Evolutionary conservation across 2,888 invertebrate genomes (phyloP).

Genomic region (Dioctria linearis): DNA sequence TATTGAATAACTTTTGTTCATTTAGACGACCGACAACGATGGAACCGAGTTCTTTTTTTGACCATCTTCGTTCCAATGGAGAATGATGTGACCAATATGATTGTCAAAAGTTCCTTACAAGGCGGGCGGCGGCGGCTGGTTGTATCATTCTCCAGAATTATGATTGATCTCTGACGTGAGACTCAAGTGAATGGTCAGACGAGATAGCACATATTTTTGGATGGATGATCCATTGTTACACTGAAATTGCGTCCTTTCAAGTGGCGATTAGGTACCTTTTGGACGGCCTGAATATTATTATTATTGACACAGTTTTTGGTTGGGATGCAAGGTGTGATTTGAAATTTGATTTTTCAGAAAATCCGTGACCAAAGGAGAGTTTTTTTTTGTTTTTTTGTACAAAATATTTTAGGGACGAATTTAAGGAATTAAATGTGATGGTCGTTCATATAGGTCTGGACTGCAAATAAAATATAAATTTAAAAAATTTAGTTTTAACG

Average conservation of each 20-base stretch:
- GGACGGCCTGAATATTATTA: not conserved
- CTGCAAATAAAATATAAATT: no score
- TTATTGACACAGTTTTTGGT: constrained; percentile 29
- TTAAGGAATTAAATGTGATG: no score
- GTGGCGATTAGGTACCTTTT: constrained; percentile 16
- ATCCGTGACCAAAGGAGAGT: not conserved
- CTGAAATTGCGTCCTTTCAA: constrained; percentile 45
- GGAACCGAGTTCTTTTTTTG: constrained; percentile 15
- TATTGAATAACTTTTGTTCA: constrained; percentile 39
- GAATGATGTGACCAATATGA: constrained; percentile 47
- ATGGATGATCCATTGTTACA: constrained; percentile 32
- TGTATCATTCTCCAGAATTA: constrained; percentile 40
- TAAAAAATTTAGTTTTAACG: no score
- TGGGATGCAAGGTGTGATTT: constrained; percentile 27
- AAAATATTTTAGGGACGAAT: not conserved
- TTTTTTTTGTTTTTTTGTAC: not conserved
- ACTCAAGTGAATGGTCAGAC: constrained; percentile 52
- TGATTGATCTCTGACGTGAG: constrained; percentile 54
- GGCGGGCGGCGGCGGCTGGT: not conserved
- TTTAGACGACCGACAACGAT: constrained; percentile 8
- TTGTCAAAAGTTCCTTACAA: constrained; percentile 31
- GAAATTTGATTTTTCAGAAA: not conserved
- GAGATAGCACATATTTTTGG: constrained; percentile 3
- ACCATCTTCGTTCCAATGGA: constrained; percentile 10
- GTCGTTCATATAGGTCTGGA: no score